These are phyloP conservation scores for Agrotis puta DNA, from an alignment of 2,888 invertebrate species.

Conservation along the genomic window DNA sequence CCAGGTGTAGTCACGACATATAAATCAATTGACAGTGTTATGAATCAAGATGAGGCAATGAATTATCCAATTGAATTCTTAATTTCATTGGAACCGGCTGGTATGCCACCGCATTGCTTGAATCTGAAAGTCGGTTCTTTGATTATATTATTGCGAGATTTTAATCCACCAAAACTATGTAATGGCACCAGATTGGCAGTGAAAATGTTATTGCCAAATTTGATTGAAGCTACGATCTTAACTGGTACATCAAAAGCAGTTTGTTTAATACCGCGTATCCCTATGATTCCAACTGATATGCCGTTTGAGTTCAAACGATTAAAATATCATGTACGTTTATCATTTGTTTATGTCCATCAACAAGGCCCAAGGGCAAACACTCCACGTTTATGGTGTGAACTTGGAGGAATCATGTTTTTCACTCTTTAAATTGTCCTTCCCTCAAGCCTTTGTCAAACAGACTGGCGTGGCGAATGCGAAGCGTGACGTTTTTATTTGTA, in stretches of 20 bases:
- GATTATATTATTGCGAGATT: constrained; percentile 5
- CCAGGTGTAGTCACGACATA: not conserved
- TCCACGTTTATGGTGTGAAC: constrained; percentile 1
- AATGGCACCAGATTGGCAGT: too few relatives aligned
- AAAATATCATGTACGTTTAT: too few relatives aligned
- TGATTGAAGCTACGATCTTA: not conserved
- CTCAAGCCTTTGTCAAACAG: too few relatives aligned
- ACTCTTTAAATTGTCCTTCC: not conserved
- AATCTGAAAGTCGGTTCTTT: constrained; percentile 7
- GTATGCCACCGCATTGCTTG: too few relatives aligned
- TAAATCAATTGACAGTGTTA: too few relatives aligned
- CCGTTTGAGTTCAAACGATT: too few relatives aligned
- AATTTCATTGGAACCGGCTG: constrained; percentile 5
- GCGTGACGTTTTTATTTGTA: too few relatives aligned
- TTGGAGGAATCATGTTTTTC: not conserved
- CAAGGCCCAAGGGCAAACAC: constrained; percentile 2
- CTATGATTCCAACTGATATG: not conserved
- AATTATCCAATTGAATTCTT: not conserved
- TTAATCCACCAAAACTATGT: too few relatives aligned
- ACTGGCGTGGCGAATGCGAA: too few relatives aligned
- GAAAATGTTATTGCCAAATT: too few relatives aligned
- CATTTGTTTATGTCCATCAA: constrained; percentile 3
- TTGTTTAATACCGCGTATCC: not conserved
- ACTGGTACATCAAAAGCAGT: constrained; percentile 1
- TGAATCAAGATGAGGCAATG: not conserved